Percentiles rank a stretch among this genome's conserved stretches.
Evolutionary conservation across 2,888 invertebrate species (phyloP).

Genomic region (Keiferia lycopersicella): DNA sequence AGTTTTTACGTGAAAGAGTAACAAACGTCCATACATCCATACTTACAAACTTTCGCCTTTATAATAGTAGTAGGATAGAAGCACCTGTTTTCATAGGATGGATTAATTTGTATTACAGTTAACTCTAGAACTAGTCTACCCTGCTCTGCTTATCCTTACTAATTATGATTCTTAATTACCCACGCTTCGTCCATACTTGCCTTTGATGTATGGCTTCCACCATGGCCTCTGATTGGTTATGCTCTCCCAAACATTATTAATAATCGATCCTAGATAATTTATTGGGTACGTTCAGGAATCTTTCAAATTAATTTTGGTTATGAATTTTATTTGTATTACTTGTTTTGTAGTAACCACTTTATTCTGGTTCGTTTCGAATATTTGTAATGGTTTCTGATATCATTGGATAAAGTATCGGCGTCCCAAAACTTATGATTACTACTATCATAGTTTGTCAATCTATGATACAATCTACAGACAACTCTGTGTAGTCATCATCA

Average conservation of each 20-base stretch:
- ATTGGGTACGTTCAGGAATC: slow-evolving; percentile 9
- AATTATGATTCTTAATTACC: slow-evolving; percentile 17
- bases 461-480: too few species aligned
- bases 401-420: too few species aligned
- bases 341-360: not conserved
- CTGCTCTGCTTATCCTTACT: not conserved
- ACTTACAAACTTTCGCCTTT: too few species aligned
- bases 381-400: not conserved
- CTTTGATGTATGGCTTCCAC: slow-evolving; percentile 1
- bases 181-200: not conserved
- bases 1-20: too few species aligned
- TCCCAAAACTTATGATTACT: too few species aligned
- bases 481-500: too few species aligned
- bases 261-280: slow-evolving; percentile 20
- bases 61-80: too few species aligned
- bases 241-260: slow-evolving; percentile 34
- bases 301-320: slow-evolving; percentile 15
- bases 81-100: too few species aligned
- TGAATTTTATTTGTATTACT: not conserved
- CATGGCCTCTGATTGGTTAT: slow-evolving; percentile 42
- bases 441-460: too few species aligned
- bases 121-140: not conserved
- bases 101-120: too few species aligned
- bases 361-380: not conserved
- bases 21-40: too few species aligned